These are phyloP conservation scores for Musca vetustissima DNA, from an alignment of 1,140 invertebrate species.

Conservation along the genomic window DNA sequence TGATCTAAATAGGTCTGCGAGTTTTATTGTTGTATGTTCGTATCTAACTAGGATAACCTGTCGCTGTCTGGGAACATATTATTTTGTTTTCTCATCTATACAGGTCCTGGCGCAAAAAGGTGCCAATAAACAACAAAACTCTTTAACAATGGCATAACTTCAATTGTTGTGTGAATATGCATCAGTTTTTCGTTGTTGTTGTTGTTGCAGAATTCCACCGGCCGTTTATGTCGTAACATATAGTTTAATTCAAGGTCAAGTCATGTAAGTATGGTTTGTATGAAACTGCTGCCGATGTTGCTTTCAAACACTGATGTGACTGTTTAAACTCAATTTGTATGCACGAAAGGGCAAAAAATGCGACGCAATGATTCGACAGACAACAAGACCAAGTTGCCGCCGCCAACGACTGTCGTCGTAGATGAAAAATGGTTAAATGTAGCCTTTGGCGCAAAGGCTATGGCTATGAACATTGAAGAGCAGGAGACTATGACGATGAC, in stretches of 20 bases:
- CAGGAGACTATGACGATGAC: too few relatives aligned
- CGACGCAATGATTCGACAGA: neutral
- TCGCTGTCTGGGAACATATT: too few relatives aligned
- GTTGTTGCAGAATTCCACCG: neutral
- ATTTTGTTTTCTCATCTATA: too few relatives aligned
- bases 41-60: too few relatives aligned
- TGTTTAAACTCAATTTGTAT: slow-evolving; percentile 24
- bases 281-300: neutral
- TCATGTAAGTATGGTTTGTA: too few relatives aligned
- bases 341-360: slow-evolving; percentile 3
- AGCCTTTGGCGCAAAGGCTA: slow-evolving; percentile 5
- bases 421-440: slow-evolving; percentile 18
- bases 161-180: slow-evolving; percentile 11
- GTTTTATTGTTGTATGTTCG: too few relatives aligned
- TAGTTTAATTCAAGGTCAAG: slow-evolving; percentile 19
- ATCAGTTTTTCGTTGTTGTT: neutral
- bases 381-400: neutral
- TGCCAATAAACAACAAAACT: slow-evolving; percentile 21
- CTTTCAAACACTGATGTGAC: slow-evolving; percentile 6
- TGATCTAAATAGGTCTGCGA: too few relatives aligned
- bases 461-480: neutral
- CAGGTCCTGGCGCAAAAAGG: slow-evolving; percentile 10
- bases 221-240: slow-evolving; percentile 7
- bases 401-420: slow-evolving; percentile 5
- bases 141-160: neutral